These are phyloP conservation scores for Nycticryphes semicollaris DNA, from an alignment of 2,113 vertebrate genomes.

Conservation along the genomic window DNA sequence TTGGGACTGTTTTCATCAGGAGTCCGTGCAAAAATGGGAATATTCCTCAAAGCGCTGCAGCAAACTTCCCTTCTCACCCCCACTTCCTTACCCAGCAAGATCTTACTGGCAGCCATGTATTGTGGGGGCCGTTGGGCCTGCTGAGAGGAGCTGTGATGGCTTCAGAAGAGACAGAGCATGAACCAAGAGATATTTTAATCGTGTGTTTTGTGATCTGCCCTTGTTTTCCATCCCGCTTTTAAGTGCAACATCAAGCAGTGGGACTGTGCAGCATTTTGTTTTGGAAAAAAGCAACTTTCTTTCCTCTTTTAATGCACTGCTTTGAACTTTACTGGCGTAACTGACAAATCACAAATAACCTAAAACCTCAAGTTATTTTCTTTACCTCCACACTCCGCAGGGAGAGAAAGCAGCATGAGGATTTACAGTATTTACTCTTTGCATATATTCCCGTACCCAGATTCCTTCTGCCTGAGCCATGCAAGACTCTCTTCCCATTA, in stretches of 20 bases:
- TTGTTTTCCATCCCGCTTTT: not conserved
- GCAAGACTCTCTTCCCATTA: not conserved
- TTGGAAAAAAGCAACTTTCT: constrained; percentile 12
- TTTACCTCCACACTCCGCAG: not conserved
- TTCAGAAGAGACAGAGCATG: not conserved
- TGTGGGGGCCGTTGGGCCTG: not conserved
- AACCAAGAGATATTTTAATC: not conserved
- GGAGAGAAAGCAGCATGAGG: not conserved
- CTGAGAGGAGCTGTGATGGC: not conserved
- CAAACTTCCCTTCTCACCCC: not conserved
- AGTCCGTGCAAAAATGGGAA: not conserved
- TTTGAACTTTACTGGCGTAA: not conserved
- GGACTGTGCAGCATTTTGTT: not conserved
- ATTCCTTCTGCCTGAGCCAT: not conserved
- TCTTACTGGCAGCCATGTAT: not conserved
- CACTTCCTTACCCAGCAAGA: not conserved
- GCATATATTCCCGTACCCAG: not conserved
- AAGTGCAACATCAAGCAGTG: not conserved
- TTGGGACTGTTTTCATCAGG: not conserved
- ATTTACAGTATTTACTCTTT: not conserved
- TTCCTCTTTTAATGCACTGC: not conserved
- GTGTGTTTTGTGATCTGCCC: not conserved
- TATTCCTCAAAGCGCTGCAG: constrained; percentile 16
- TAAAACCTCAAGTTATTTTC: constrained; percentile 28
- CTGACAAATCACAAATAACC: not conserved